A percentile compares a stretch with the other conserved stretches of the same genome.
These are phyloP conservation scores for Conopomorpha cramerella DNA, from an alignment of 1,140 invertebrate genomes.

Conservation along the genomic window DNA sequence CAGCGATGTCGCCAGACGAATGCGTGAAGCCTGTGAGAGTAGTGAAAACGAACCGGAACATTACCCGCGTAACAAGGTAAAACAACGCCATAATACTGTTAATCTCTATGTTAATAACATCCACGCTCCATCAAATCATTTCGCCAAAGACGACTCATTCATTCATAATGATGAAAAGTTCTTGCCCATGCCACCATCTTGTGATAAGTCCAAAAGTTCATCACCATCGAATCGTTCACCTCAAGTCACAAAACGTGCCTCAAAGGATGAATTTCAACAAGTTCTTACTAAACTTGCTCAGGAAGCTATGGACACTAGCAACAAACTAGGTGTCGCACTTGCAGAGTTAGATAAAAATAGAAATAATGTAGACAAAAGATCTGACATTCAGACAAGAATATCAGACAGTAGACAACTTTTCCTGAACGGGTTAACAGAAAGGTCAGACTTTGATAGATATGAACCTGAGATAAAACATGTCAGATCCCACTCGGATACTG, in stretches of 20 bases:
- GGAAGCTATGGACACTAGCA: slow-evolving; percentile 62
- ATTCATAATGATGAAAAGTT: slow-evolving; percentile 50
- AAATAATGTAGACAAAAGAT: slow-evolving; percentile 32
- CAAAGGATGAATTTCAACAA: slow-evolving; percentile 60
- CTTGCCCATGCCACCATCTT: slow-evolving; percentile 47
- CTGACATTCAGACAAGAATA: slow-evolving; percentile 33
- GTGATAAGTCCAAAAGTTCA: slow-evolving; percentile 55
- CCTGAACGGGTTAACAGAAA: slow-evolving; percentile 32
- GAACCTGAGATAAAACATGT: slow-evolving; percentile 14
- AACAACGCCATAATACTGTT: slow-evolving; percentile 52
- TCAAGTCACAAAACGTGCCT: slow-evolving; percentile 45
- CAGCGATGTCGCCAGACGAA: slow-evolving; percentile 44
- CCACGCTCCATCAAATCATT: slow-evolving; percentile 35
- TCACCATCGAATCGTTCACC: slow-evolving; percentile 51
- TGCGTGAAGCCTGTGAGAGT: slow-evolving; percentile 42
- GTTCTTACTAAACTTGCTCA: slow-evolving; percentile 62
- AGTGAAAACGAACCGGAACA: slow-evolving; percentile 39
- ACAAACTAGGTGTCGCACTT: slow-evolving; percentile 52
- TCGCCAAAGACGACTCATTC: slow-evolving; percentile 54
- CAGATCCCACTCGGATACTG: too few relatives aligned
- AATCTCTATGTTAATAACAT: slow-evolving; percentile 49
- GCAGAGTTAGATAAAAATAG: slow-evolving; percentile 54
- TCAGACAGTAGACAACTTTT: slow-evolving; percentile 36
- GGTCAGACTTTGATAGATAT: slow-evolving; percentile 15
- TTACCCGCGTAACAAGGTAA: slow-evolving; percentile 53